phyloP scores from a whole-genome alignment of 2,888 invertebrate species.

The Eugnorisma glareosa region DNA sequence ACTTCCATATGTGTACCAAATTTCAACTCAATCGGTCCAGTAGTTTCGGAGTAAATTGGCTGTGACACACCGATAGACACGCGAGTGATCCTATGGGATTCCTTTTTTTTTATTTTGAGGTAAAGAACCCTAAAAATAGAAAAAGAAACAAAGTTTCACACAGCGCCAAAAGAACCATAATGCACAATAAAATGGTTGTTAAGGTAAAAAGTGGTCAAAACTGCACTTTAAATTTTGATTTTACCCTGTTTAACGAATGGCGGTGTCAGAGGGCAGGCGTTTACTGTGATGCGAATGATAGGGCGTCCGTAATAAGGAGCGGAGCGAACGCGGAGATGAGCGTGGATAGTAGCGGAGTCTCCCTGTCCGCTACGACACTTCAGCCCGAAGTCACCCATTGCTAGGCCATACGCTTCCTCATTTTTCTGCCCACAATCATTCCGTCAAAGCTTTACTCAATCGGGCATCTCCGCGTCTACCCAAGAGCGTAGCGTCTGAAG shows the following conservation, averaged over 20 bases:
- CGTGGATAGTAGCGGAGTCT: background rate
- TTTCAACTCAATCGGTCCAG: no score
- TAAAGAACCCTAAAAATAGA: no score
- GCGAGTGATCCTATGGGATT: no score
- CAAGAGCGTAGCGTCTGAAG: background rate
- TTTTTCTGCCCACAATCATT: background rate
- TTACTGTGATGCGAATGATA: constrained; percentile 5
- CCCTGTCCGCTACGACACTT: background rate
- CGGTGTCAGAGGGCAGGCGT: constrained; percentile 7
- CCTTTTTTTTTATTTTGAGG: no score
- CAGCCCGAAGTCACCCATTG: background rate
- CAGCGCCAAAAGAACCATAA: no score
- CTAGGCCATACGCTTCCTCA: no score
- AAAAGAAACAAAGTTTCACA: no score
- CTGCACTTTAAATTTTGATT: constrained; percentile 1
- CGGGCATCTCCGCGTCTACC: background rate
- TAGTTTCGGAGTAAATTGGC: no score
- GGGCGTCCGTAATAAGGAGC: background rate
- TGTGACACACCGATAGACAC: no score
- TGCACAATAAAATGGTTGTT: no score
- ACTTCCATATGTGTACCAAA: no score
- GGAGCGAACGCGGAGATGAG: background rate
- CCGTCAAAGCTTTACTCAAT: background rate
- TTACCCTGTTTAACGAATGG: background rate
- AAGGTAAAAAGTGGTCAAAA: background rate